Conservation (phyloP, 2,888 invertebrate species). For the Nymphalis urticae region DNA sequence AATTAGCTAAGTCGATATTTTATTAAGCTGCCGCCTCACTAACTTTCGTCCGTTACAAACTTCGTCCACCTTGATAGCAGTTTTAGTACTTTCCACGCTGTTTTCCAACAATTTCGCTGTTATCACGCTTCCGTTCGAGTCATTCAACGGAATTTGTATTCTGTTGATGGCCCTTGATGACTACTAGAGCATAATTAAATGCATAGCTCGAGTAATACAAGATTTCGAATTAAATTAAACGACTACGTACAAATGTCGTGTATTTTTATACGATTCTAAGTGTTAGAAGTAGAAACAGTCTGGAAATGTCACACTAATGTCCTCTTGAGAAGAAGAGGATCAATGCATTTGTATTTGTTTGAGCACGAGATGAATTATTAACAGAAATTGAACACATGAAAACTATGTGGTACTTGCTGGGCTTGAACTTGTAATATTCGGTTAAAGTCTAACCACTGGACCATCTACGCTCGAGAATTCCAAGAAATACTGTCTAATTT, state of each 20-base stretch:
- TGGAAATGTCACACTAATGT: neutral
- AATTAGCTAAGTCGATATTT: slow-evolving; percentile 7
- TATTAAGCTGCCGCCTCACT: slow-evolving; percentile 44
- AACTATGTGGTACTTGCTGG: too few relatives aligned
- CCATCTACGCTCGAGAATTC: too few relatives aligned
- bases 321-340: too few relatives aligned
- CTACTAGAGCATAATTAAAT: slow-evolving; percentile 43
- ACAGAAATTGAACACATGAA: too few relatives aligned
- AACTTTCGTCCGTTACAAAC: slow-evolving; percentile 51
- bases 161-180: slow-evolving; percentile 40
- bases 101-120: slow-evolving; percentile 48
- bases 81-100: slow-evolving; percentile 52
- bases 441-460: too few relatives aligned
- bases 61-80: slow-evolving; percentile 70
- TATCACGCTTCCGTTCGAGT: slow-evolving; percentile 46
- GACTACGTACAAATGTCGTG: neutral
- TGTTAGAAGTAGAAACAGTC: neutral
- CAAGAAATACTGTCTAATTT: too few relatives aligned
- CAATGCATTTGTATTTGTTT: too few relatives aligned
- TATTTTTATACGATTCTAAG: slow-evolving; percentile 8
- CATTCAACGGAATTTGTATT: slow-evolving; percentile 42
- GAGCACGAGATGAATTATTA: too few relatives aligned
- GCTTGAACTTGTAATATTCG: too few relatives aligned
- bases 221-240: slow-evolving; percentile 24
- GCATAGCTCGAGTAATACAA: slow-evolving; percentile 29